Base-by-base conservation (phyloP, 92 coral and sea anemone genomes). In the Micromussa lordhowensis region DNA sequence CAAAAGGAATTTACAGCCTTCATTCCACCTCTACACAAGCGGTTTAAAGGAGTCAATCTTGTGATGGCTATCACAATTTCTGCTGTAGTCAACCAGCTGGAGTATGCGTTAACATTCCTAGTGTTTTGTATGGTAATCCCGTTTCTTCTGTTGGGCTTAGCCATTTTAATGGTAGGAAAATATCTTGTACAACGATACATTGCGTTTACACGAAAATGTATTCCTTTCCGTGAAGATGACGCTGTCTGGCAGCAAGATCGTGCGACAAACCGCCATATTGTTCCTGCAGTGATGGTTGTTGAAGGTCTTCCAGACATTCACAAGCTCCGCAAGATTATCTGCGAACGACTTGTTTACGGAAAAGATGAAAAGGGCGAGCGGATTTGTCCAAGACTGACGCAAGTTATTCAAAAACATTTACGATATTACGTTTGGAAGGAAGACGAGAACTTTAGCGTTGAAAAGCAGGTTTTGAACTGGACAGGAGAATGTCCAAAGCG, bases 211-310 rank as follows among this genome's bases (percentile, higher is more conserved):
- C 79, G 92, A 51, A 90, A 92, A 15, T 94, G 98, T 57, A 81
- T 85, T 71, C 94, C 96, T 17, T 82, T 98, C 18, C 95, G 89
- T 44, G 96, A 85, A 83, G 99, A 98, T 81, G 99, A 98, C 84
- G 98, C 97, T 5, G 99, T 98, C 5, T 98, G 99, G 99, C 96
- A 91, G 86, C 99, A 98, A 87, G 99, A 98, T 79, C 91, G 96
- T 59, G 91, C 98, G 36, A 88, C 90, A 2, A 98, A 98, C 87
- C 96, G 96, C 64, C 99, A 98, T 78, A 95, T 98, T 44, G 91
- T 98, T 75, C 94, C 94, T 89, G 98, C 98, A 8, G 77, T 98
- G 18, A 95, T 96, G 95, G 80, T 96, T 21, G 63, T 98, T 14
- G 98, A 94, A 79, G 99, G 99, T 34, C 48, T 86, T 59, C 98